A percentile compares a stretch with the other conserved stretches of the same genome.
Conservation (phyloP, 2,113 vertebrate species). For the Myodes glareolus region DNA sequence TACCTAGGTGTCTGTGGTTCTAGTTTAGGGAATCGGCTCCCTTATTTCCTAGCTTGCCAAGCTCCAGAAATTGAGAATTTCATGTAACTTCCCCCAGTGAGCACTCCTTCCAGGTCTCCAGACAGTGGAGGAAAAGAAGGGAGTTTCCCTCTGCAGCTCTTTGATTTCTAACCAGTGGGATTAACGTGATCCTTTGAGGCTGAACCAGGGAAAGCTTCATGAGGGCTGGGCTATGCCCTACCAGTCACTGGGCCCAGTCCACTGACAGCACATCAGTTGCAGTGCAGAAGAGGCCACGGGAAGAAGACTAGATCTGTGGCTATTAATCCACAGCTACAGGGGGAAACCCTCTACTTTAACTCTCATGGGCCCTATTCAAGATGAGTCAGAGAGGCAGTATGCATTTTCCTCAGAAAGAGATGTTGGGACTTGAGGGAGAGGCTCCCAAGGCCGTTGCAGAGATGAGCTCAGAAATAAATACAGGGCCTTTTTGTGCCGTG, state of each 20-base stretch:
- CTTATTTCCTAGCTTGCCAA: not conserved
- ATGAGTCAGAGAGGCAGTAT: not conserved
- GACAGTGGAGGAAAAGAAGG: not conserved
- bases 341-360: not conserved
- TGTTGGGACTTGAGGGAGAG: not conserved
- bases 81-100: not conserved
- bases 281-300: rapidly evolving
- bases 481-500: not conserved
- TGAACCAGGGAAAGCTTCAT: rapidly evolving
- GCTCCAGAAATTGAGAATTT: not conserved
- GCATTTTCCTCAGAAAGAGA: not conserved
- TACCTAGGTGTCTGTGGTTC: rapidly evolving
- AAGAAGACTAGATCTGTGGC: not conserved
- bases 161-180: not conserved
- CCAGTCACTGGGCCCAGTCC: rapidly evolving
- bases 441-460: not conserved
- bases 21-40: not conserved
- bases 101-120: not conserved
- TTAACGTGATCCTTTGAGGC: not conserved
- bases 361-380: rapidly evolving
- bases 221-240: not conserved
- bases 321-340: not conserved
- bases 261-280: not conserved
- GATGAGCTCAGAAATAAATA: not conserved
- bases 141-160: rapidly evolving